These are phyloP conservation scores for Scytalopus superciliaris DNA, from an alignment of 2,113 vertebrate species.

Conservation along the genomic window DNA sequence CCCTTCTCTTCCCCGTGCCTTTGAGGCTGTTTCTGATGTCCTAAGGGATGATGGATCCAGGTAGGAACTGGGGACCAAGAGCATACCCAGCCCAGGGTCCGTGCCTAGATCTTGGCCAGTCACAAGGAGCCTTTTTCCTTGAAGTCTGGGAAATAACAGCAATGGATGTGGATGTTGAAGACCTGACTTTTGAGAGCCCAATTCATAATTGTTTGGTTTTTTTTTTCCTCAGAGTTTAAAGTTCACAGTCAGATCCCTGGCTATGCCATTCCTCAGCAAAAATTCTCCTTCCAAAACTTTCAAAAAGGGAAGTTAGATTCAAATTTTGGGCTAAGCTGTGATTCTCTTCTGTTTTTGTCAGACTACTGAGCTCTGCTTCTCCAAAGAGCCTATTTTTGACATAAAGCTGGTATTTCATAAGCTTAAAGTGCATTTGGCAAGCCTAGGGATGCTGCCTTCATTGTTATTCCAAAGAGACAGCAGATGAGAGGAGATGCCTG, in stretches of 20 bases:
- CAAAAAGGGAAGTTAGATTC: background rate
- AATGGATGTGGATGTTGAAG: background rate
- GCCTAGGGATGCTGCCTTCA: background rate
- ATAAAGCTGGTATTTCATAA: background rate
- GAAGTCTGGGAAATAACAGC: background rate
- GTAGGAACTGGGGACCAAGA: accelerated
- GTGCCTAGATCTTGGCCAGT: background rate
- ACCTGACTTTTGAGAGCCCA: background rate
- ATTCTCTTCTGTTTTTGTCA: background rate
- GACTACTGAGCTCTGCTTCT: background rate
- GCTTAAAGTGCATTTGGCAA: constrained; percentile 23
- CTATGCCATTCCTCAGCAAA: background rate
- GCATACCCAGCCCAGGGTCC: background rate
- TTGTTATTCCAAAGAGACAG: constrained; percentile 25
- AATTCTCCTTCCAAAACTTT: background rate
- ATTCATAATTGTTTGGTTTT: background rate
- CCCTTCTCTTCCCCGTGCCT: background rate
- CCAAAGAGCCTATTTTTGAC: background rate
- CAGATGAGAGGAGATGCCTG: background rate
- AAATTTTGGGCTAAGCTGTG: background rate
- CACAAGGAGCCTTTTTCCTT: background rate
- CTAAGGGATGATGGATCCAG: background rate
- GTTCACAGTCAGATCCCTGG: background rate
- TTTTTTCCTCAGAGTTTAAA: background rate
- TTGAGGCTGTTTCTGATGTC: background rate